phyloP scores from a whole-genome alignment of 2,113 vertebrate genomes.

The Hemicordylus capensis region DNA sequence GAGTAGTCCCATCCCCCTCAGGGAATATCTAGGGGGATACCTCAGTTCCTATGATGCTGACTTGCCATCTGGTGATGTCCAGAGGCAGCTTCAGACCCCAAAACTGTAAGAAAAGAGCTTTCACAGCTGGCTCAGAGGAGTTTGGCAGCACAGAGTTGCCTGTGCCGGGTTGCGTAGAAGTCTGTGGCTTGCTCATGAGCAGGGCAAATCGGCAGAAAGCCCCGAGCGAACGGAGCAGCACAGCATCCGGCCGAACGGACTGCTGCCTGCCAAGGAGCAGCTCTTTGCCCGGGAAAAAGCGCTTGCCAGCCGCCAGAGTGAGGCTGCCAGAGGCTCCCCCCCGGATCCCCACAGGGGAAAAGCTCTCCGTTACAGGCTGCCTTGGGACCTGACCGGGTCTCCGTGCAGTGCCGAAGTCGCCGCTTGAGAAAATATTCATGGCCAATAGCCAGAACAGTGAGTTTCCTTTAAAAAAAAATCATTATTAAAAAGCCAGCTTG shows the following conservation, averaged over 20 bases:
- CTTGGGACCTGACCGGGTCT: not conserved
- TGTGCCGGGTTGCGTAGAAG: constrained; percentile 50
- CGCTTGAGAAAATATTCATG: not conserved
- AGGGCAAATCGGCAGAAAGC: constrained; percentile 51
- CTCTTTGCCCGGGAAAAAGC: not conserved
- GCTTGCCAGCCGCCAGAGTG: not conserved
- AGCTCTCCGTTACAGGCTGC: fast-evolving
- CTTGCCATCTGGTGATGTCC: constrained; percentile 19
- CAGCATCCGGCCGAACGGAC: fast-evolving
- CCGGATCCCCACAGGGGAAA: not conserved
- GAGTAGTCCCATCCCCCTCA: too few relatives aligned
- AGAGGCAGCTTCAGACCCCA: constrained; percentile 42
- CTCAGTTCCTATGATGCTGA: too few relatives aligned
- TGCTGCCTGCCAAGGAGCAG: not conserved
- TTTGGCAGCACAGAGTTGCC: constrained; percentile 32
- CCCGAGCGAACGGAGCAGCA: fast-evolving
- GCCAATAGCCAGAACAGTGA: not conserved
- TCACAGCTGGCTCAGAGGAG: constrained; percentile 50
- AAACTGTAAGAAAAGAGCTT: constrained; percentile 37
- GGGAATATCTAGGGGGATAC: too few relatives aligned
- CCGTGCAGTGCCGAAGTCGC: not conserved
- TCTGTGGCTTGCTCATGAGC: constrained; percentile 25
- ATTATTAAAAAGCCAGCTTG: not conserved
- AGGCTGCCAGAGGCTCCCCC: not conserved
- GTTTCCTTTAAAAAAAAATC: constrained; percentile 2